Base-by-base conservation (phyloP, 2,797 vertebrate genomes). In the Xiphorhynchus erythropygius region DNA sequence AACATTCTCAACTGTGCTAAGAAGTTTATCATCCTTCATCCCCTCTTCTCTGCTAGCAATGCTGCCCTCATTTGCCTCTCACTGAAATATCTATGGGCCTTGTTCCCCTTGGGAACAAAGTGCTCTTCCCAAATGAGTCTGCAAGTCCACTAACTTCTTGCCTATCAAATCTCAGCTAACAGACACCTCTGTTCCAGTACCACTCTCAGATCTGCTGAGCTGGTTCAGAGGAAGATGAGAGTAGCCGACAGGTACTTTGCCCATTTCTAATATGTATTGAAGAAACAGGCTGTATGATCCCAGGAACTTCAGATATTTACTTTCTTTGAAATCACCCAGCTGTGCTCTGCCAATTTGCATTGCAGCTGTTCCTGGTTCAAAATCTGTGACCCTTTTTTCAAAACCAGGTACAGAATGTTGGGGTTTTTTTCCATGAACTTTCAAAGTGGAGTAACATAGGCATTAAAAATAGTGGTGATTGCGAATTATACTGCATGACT, bases 401-500 rank as follows among this genome's bases (percentile, higher is more conserved):
- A 85, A 78, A 32, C 2, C 4, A 33, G 28, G 8, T n/a, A 50
- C 6, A 41, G 23, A 64, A 44, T 30, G 18, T 4, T 18, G 49
- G 49, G 49, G 10, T 46, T 25, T 9, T 87, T 90, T 90, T 13
- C 39, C 47, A 7, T 32, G 24, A 39, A 35, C 30, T 49, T 79
- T 47, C 35, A 65, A 28, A 28, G 22, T 28, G 21, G 18, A 84
- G 4, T 52, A 16, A 50, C 22, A 18, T 3, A 65, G n/a, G 19
- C 33, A 64, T 60, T 75, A 52, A 57, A 80, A 74, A 21, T 19
- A 44, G 24, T 18, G 10, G 7, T 33, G 28, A 28, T 13, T 65
- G 11, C 0, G 0, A 57, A 46, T 27, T 8, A 50, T 13, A 5
- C 27, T 35, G 6, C 32, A 30, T 4, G 1, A 37, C 30, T 75